These are phyloP conservation scores for Heteromurus nitidus DNA, from an alignment of 2,888 invertebrate species.

Conservation along the genomic window DNA sequence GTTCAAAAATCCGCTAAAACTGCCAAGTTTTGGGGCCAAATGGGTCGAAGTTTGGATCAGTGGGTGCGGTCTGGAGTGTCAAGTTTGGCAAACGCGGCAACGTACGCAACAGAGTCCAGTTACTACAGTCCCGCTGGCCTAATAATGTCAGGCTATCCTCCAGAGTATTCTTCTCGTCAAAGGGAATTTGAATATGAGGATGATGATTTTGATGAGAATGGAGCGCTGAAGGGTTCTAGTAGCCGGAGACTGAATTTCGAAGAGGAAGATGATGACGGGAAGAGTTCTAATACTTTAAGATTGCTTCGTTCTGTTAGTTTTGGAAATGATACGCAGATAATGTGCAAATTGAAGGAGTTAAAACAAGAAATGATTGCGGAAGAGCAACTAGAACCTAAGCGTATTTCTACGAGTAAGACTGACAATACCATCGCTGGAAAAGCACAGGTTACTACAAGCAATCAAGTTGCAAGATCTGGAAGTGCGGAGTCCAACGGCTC, in stretches of 20 bases:
- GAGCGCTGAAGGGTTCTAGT: constrained; percentile 54
- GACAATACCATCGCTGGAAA: constrained; percentile 15
- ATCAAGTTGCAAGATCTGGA: constrained; percentile 45
- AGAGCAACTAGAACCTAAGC: constrained; percentile 28
- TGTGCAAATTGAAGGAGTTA: constrained; percentile 74
- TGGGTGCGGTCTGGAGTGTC: constrained; percentile 73
- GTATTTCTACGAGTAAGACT: constrained; percentile 18
- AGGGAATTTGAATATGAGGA: constrained; percentile 66
- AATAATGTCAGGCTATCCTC: constrained; percentile 70
- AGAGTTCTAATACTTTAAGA: constrained; percentile 66
- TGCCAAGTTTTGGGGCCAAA: constrained; percentile 72
- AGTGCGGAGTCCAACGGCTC: constrained; percentile 71
- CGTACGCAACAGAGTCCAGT: constrained; percentile 69
- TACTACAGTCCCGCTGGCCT: constrained; percentile 72
- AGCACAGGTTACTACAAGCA: background rate
- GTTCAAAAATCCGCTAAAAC: constrained; percentile 60
- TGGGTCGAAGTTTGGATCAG: constrained; percentile 73
- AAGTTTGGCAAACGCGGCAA: constrained; percentile 68
- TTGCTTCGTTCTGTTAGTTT: constrained; percentile 81
- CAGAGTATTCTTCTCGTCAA: constrained; percentile 64
- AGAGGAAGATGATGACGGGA: constrained; percentile 58
- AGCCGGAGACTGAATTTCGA: constrained; percentile 62
- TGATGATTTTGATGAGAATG: constrained; percentile 66
- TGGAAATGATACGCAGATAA: constrained; percentile 87
- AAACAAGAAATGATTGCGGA: constrained; percentile 68